Evolutionary conservation across 64 coral and sea anemone genomes (phyloP).

Genomic region (Orbicella faveolata): DNA sequence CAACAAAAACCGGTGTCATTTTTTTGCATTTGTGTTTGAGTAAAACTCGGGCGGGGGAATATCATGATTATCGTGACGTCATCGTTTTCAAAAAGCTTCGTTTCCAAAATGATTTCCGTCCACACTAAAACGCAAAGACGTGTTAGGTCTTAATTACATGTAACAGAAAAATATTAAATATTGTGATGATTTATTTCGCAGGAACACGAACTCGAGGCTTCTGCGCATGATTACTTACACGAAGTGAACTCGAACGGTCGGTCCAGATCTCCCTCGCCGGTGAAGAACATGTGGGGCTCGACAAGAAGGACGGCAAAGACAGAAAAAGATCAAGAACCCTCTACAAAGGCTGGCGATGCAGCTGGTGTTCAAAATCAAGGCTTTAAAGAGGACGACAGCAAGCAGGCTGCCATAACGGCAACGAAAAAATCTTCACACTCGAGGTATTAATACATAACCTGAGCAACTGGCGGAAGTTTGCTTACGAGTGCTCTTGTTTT

Average conservation of each 20-base stretch:
- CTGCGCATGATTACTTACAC: conserved; percentile 42
- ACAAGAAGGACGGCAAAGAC: not conserved
- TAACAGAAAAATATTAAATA: not conserved
- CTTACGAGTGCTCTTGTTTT: too few relatives aligned
- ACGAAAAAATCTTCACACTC: not conserved
- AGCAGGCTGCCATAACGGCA: not conserved
- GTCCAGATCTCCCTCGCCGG: conserved; percentile 28
- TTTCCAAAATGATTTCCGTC: too few relatives aligned
- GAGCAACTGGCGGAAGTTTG: too few relatives aligned
- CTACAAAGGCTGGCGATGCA: not conserved
- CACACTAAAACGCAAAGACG: too few relatives aligned
- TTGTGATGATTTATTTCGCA: not conserved
- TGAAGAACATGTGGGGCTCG: conserved; percentile 35
- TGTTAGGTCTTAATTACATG: not conserved
- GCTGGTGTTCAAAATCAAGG: not conserved
- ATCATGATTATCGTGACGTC: too few relatives aligned
- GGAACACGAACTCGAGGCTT: conserved; percentile 64
- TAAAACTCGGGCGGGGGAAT: too few relatives aligned
- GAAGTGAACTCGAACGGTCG: conserved; percentile 3
- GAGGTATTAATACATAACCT: conserved; percentile 1
- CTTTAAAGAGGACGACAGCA: not conserved
- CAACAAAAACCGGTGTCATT: too few relatives aligned
- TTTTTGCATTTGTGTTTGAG: too few relatives aligned
- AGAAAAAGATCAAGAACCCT: not conserved
- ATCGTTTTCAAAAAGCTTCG: too few relatives aligned